These are phyloP conservation scores for Parascotia fuliginaria DNA, from an alignment of 2,888 invertebrate genomes.

Conservation along the genomic window DNA sequence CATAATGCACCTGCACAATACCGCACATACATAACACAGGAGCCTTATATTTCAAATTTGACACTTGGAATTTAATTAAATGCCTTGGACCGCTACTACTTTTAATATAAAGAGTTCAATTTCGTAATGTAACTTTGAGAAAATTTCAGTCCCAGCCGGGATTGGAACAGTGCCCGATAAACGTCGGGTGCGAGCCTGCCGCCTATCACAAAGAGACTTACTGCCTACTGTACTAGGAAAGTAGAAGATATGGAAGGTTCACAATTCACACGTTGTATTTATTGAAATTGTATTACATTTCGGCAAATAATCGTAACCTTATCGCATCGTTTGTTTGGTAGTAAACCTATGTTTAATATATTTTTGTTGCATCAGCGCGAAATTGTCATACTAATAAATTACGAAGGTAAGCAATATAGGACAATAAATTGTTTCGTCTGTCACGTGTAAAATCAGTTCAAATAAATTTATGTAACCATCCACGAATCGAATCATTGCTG, in stretches of 20 bases:
- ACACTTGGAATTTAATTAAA: constrained; percentile 3
- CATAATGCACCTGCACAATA: too few species aligned
- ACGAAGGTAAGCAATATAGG: constrained; percentile 2
- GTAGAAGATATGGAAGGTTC: neutral
- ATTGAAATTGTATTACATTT: too few species aligned
- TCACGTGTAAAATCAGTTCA: constrained; percentile 18
- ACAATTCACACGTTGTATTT: too few species aligned
- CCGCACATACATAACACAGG: too few species aligned
- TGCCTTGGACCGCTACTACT: constrained; percentile 1
- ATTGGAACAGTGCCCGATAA: constrained; percentile 20
- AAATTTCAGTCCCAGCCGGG: constrained; percentile 6
- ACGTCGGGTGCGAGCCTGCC: constrained; percentile 1
- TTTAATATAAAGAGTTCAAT: constrained; percentile 9
- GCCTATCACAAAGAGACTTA: constrained; percentile 1
- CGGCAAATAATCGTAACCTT: too few species aligned
- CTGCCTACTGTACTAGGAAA: neutral
- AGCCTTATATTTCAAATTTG: neutral
- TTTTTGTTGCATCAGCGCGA: neutral
- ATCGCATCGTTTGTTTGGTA: neutral
- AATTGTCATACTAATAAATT: constrained; percentile 3
- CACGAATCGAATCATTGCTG: too few species aligned
- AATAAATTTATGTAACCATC: neutral
- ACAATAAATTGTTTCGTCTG: constrained; percentile 14
- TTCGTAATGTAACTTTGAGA: constrained; percentile 1
- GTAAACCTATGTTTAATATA: neutral